Percentiles rank a stretch among this genome's conserved stretches.
Evolutionary conservation across 1,140 invertebrate genomes (phyloP).

Genomic region (Triops longicaudatus): DNA sequence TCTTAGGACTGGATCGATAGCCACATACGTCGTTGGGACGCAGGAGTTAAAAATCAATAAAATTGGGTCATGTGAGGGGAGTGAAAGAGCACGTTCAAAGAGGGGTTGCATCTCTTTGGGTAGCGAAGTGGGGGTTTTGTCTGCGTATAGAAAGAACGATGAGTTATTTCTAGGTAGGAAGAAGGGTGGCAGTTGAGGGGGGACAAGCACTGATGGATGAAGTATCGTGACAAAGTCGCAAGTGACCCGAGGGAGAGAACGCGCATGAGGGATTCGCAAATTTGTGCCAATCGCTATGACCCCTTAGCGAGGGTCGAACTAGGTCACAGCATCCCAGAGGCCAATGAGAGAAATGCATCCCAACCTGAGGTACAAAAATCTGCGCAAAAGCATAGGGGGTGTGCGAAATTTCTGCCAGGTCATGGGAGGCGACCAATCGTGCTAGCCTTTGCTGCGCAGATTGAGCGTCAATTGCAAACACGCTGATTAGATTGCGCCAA

Average conservation of each 20-base stretch:
- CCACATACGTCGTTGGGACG: constrained; percentile 13
- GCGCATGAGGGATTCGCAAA: not conserved
- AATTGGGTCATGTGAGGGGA: constrained; percentile 10
- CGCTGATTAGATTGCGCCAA: no score
- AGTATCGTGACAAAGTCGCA: not conserved
- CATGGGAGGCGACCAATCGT: not conserved
- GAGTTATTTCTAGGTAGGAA: not conserved
- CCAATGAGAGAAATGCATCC: not conserved
- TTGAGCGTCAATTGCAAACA: no score
- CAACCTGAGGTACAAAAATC: not conserved
- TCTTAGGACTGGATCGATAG: not conserved
- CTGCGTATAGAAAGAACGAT: constrained; percentile 5
- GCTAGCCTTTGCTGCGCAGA: no score
- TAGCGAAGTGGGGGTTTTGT: not conserved
- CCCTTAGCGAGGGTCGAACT: not conserved
- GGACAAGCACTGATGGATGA: not conserved
- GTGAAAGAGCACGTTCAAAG: not conserved
- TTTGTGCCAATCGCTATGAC: not conserved
- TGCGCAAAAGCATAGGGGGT: not conserved
- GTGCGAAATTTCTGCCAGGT: constrained; percentile 4
- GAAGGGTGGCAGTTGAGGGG: not conserved
- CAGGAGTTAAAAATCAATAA: constrained; percentile 13
- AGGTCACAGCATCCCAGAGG: not conserved
- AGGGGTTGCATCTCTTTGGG: not conserved
- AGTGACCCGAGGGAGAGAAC: not conserved